Conservation (phyloP, 2,797 vertebrate genomes). For the Ataeniobius toweri region DNA sequence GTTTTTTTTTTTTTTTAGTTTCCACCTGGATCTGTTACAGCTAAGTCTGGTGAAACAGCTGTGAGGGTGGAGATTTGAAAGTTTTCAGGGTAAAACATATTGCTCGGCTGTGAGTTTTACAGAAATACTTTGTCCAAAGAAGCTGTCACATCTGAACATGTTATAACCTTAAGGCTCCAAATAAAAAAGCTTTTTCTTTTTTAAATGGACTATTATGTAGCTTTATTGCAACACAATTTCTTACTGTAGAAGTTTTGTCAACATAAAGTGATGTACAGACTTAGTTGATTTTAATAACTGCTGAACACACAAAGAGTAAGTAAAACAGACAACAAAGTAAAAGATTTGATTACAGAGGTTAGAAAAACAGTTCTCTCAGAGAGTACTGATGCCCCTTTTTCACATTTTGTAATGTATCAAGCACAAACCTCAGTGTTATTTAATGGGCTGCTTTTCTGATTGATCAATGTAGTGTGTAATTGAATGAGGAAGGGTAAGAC, state of each 20-base stretch:
- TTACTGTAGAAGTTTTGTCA: constrained; percentile 3
- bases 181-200: constrained; percentile 14
- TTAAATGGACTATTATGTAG: constrained; percentile 9
- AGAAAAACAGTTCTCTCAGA: not conserved
- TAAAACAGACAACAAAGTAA: not conserved
- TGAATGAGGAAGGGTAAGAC: not conserved
- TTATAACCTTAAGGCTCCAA: constrained; percentile 27
- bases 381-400: not conserved
- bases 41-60: constrained; percentile 54
- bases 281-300: not conserved
- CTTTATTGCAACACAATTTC: constrained; percentile 31
- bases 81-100: constrained; percentile 51
- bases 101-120: constrained; percentile 25
- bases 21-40: constrained; percentile 53
- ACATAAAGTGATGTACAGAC: constrained; percentile 5
- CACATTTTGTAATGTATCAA: not conserved
- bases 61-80: constrained; percentile 42
- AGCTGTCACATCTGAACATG: constrained; percentile 34
- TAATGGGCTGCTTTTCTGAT: not conserved
- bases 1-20: constrained; percentile 44
- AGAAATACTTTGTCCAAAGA: constrained; percentile 33
- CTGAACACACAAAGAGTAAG: not conserved
- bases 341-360: not conserved
- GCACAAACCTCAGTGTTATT: not conserved
- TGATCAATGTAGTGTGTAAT: not conserved